Percentiles rank a stretch among this genome's conserved stretches.
These are phyloP conservation scores for Rhinogobio ventralis DNA, from an alignment of 2,797 vertebrate species.

Conservation along the genomic window DNA sequence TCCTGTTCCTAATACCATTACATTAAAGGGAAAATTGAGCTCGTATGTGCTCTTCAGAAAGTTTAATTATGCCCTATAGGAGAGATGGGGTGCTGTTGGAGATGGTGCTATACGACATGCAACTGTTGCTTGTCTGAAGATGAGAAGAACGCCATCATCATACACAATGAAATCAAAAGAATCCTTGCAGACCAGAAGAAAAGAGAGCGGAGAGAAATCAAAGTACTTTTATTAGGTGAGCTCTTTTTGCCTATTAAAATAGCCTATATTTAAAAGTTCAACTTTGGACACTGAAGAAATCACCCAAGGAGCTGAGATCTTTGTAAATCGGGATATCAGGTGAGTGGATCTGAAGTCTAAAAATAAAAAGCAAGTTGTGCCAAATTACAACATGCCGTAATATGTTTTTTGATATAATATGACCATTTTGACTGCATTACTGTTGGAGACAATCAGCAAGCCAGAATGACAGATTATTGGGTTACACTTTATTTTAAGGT, in stretches of 20 bases:
- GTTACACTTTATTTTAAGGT: too few relatives aligned
- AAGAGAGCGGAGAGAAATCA: slow-evolving; percentile 76
- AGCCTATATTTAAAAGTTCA: not conserved
- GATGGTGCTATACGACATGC: slow-evolving; percentile 70
- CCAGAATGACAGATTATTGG: not conserved
- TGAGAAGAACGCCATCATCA: slow-evolving; percentile 67
- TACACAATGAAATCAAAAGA: slow-evolving; percentile 78
- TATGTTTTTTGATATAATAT: not conserved
- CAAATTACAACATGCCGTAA: not conserved
- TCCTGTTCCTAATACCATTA: not conserved
- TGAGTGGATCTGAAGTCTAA: not conserved
- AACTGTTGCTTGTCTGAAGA: slow-evolving; percentile 79
- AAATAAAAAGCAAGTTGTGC: too few relatives aligned
- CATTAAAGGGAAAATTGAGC: not conserved
- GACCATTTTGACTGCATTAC: not conserved
- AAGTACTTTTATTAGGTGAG: slow-evolving; percentile 81
- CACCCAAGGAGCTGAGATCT: not conserved
- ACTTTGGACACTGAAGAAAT: not conserved
- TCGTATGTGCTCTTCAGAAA: not conserved
- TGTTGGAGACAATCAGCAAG: not conserved
- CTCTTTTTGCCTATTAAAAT: slow-evolving; percentile 1
- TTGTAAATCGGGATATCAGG: not conserved
- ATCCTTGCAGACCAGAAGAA: slow-evolving; percentile 79
- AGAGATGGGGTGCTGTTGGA: slow-evolving; percentile 75
- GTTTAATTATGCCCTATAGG: not conserved